Evolutionary conservation across 2,888 invertebrate species (phyloP).

Genomic region (Criorhina ranunculi): DNA sequence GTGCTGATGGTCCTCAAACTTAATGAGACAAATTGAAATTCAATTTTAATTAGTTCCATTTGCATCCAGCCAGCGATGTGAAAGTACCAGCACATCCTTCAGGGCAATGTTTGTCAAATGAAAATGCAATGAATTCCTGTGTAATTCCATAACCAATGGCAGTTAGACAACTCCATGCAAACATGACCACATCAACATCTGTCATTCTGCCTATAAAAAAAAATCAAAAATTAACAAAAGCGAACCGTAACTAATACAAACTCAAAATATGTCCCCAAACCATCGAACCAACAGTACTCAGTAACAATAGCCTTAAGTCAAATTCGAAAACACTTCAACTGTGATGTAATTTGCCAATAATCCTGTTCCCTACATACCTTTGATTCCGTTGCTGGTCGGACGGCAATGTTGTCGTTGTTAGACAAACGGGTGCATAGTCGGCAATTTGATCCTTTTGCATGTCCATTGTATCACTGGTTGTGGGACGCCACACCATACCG

Average conservation of each 20-base stretch:
- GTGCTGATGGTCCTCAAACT: neutral
- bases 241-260: slow-evolving; percentile 25
- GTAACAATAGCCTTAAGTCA: slow-evolving; percentile 28
- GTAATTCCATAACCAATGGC: slow-evolving; percentile 12
- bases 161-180: neutral
- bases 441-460: slow-evolving; percentile 85
- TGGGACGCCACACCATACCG: slow-evolving; percentile 84
- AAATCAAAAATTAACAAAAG: slow-evolving; percentile 23
- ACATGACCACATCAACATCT: neutral
- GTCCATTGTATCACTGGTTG: slow-evolving; percentile 82
- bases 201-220: slow-evolving; percentile 8
- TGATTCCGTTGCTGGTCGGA: slow-evolving; percentile 70
- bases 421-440: slow-evolving; percentile 84
- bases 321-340: slow-evolving; percentile 45
- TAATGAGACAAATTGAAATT: slow-evolving; percentile 21
- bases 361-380: slow-evolving; percentile 68
- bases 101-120: neutral
- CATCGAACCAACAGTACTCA: neutral
- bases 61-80: neutral
- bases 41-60: slow-evolving; percentile 46
- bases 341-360: slow-evolving; percentile 41
- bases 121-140: neutral
- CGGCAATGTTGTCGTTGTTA: slow-evolving; percentile 78
- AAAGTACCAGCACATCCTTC: neutral
- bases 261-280: neutral